Evolutionary conservation across 2,888 invertebrate genomes (phyloP).

Genomic region (Cataglyphis livida): DNA sequence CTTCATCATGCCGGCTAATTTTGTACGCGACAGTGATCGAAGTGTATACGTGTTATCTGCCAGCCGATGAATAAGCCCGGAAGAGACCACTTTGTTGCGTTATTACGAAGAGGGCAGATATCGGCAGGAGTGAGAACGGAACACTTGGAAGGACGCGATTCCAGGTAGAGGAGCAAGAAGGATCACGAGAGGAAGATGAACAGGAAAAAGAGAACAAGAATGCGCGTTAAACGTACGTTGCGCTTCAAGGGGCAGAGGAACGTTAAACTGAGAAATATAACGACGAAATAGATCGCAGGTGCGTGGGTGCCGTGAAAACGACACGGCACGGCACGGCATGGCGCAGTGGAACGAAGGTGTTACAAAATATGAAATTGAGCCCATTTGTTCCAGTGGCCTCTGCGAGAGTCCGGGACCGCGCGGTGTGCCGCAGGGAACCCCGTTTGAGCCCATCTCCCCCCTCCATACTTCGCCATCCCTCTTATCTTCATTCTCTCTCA

Average conservation of each 20-base stretch:
- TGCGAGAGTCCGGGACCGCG: slow-evolving; percentile 73
- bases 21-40: slow-evolving; percentile 62
- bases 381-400: slow-evolving; percentile 83
- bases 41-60: slow-evolving; percentile 49
- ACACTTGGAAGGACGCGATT: background rate
- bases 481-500: slow-evolving; percentile 47
- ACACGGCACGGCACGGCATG: slow-evolving; percentile 54
- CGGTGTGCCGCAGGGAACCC: slow-evolving; percentile 80
- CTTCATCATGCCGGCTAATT: slow-evolving; percentile 58
- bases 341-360: slow-evolving; percentile 73
- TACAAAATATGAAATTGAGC: slow-evolving; percentile 84
- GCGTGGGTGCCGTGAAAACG: slow-evolving; percentile 71
- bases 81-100: slow-evolving; percentile 54
- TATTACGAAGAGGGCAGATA: slow-evolving; percentile 42
- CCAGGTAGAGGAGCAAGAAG: slow-evolving; percentile 17
- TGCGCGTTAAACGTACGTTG: slow-evolving; percentile 3
- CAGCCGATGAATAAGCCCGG: slow-evolving; percentile 49
- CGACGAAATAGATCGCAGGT: slow-evolving; percentile 75
- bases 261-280: slow-evolving; percentile 68
- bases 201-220: slow-evolving; percentile 25
- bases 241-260: slow-evolving; percentile 33
- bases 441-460: slow-evolving; percentile 52
- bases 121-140: slow-evolving; percentile 24
- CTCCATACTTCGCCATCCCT: slow-evolving; percentile 48
- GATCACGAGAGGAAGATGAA: slow-evolving; percentile 20